phyloP scores from a whole-genome alignment of 1,140 invertebrate species.

The Camponotus vicinus region DNA sequence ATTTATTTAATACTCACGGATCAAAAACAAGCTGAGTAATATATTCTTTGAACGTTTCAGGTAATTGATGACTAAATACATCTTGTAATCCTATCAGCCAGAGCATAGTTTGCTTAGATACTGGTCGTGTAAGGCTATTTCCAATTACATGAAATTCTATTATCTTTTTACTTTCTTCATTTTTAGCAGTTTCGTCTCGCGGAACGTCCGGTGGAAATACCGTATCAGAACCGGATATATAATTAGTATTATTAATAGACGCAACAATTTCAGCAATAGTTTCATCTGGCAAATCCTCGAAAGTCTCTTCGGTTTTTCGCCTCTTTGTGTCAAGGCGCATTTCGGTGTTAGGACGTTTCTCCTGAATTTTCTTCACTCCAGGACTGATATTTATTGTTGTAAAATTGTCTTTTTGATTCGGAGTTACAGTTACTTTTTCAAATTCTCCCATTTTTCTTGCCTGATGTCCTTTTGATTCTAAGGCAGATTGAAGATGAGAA shows the following conservation, averaged over 20 bases:
- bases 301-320: conserved; percentile 84
- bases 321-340: conserved; percentile 79
- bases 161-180: conserved; percentile 94
- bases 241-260: conserved; percentile 92
- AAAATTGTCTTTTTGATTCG: conserved; percentile 89
- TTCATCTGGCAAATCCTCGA: conserved; percentile 89
- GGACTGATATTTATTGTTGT: conserved; percentile 90
- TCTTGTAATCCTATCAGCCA: conserved; percentile 98
- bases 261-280: conserved; percentile 92
- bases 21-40: conserved; percentile 99
- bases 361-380: conserved; percentile 85
- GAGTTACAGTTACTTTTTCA: conserved; percentile 88
- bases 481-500: conserved; percentile 87
- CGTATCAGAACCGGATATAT: conserved; percentile 94
- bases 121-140: conserved; percentile 95
- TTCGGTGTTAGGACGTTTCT: conserved; percentile 80
- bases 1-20: conserved; percentile 89
- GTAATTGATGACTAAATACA: conserved; percentile 98
- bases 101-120: conserved; percentile 95
- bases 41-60: conserved; percentile 99
- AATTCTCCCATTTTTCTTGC: conserved; percentile 87
- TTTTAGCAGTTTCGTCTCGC: conserved; percentile 95
- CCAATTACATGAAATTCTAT: conserved; percentile 98
- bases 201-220: conserved; percentile 94
- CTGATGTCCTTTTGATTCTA: conserved; percentile 78